Conservation (phyloP, 2,797 vertebrate species). For the Galago senegalensis region DNA sequence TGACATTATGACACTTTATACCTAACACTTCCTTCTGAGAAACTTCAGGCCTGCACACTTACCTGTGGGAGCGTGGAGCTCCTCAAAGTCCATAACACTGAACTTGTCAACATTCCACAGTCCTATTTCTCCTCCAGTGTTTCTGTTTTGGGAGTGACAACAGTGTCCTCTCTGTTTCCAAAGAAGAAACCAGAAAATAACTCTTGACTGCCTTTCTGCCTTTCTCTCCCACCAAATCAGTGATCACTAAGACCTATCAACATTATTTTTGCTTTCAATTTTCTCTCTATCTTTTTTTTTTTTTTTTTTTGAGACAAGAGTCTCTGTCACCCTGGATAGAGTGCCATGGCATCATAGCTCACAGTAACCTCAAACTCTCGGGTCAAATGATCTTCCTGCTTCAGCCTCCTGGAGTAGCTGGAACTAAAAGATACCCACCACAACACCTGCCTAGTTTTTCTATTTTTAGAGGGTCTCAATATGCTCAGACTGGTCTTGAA, state of each 20-base stretch:
- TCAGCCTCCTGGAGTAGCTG: no score
- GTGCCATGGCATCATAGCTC: no score
- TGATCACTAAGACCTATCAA: background rate
- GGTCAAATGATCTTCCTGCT: no score
- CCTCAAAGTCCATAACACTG: background rate
- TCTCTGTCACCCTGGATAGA: no score
- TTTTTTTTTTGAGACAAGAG: background rate
- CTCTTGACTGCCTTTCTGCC: background rate
- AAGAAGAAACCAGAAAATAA: background rate
- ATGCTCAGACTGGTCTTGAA: no score
- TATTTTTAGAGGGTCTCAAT: no score
- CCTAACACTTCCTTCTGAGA: background rate
- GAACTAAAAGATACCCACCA: no score
- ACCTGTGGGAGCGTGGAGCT: background rate
- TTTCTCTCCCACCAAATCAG: background rate
- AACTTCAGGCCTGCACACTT: background rate
- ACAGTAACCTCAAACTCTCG: no score
- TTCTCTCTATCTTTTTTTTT: background rate
- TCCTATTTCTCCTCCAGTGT: background rate
- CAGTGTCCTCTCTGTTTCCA: background rate
- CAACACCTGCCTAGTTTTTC: no score
- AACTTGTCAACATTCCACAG: accelerated
- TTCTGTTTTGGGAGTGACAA: background rate
- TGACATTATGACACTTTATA: background rate
- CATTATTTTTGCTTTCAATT: background rate